Evolutionary conservation across 2,888 invertebrate species (phyloP), one percentile per base, ranked within the genome.

Genomic region (Eupithecia subfuscata): DNA sequence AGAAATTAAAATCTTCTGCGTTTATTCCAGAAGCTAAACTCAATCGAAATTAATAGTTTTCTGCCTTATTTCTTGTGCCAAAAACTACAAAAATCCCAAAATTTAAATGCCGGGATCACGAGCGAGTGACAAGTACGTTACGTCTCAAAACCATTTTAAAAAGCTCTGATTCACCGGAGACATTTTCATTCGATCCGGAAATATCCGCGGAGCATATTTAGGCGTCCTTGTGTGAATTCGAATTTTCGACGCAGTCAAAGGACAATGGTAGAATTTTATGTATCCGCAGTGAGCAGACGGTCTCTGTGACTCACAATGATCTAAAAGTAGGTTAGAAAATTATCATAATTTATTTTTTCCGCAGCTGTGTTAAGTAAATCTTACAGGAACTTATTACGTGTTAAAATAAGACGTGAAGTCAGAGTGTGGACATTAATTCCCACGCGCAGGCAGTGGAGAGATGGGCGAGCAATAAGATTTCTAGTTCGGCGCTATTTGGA

Each of bases 141-240:
- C 90, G 89, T 90, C 87, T 87, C 84, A 88, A 86, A 86, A 88
- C 83, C 85, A 85, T 89, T 87, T 81, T 84, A 89, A 92, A 85
- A 91, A 91, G 87, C 83, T 89, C 89, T 93, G 94, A 94, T 90
- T 95, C 94, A 94, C 85, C 89, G 82, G 87, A 90, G 90, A 90
- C 89, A 89, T 84, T 92, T 92, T 90, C 89, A 91, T 92, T 87
- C 84, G 89, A 90, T 91, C 86, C 93, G 94, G 92, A 94, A 93
- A 93, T 94, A 94, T 90, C 90, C 86, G 79, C 85, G 81, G 87
- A 80, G 87, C 91, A 85, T 87, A 92, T 90, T 92, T 92, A 92
- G 91, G 88, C 90, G 94, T 94, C 94, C 94, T 95, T 95, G 93
- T 87, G 86, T 88, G 86, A 87, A 87, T 89, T 40, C 40, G 40